Evolutionary conservation across 1,140 invertebrate species (phyloP).

Genomic region (Pomacea maculata): DNA sequence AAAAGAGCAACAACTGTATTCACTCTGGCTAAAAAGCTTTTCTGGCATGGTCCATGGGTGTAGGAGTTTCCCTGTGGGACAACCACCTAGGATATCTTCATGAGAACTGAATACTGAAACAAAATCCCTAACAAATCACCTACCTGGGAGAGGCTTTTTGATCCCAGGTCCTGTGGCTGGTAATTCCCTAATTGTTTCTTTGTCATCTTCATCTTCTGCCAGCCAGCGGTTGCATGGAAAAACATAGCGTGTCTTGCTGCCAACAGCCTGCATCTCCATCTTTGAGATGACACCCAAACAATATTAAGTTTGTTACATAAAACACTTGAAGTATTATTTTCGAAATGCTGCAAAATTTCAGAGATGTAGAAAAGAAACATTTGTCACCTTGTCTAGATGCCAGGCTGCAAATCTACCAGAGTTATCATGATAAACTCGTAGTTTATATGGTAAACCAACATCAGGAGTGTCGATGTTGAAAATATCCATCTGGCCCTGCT

Average conservation of each 20-base stretch:
- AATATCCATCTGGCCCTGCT: slow-evolving; percentile 58
- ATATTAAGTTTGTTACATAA: background rate
- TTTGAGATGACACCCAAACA: slow-evolving; percentile 27
- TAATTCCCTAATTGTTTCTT: slow-evolving; percentile 60
- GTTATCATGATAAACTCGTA: slow-evolving; percentile 65
- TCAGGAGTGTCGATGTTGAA: slow-evolving; percentile 59
- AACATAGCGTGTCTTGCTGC: slow-evolving; percentile 54
- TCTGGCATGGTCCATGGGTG: too few species aligned
- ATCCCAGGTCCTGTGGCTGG: slow-evolving; percentile 62
- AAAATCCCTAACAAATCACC: background rate
- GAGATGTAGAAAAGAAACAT: background rate
- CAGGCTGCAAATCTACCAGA: slow-evolving; percentile 55
- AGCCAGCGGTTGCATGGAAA: slow-evolving; percentile 64
- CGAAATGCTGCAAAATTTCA: background rate
- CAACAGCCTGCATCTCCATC: slow-evolving; percentile 63
- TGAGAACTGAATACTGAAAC: background rate
- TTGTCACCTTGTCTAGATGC: slow-evolving; percentile 61
- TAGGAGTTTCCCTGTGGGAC: too few species aligned
- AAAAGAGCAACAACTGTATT: too few species aligned
- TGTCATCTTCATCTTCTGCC: slow-evolving; percentile 63
- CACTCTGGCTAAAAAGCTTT: too few species aligned
- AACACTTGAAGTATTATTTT: background rate
- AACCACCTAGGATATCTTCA: too few species aligned
- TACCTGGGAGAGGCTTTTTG: slow-evolving; percentile 57
- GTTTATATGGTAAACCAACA: slow-evolving; percentile 62